A percentile compares a stretch with the other conserved stretches of the same genome.
These are phyloP conservation scores for Anabacerthia variegaticeps DNA, from an alignment of 2,797 vertebrate genomes.

Conservation along the genomic window DNA sequence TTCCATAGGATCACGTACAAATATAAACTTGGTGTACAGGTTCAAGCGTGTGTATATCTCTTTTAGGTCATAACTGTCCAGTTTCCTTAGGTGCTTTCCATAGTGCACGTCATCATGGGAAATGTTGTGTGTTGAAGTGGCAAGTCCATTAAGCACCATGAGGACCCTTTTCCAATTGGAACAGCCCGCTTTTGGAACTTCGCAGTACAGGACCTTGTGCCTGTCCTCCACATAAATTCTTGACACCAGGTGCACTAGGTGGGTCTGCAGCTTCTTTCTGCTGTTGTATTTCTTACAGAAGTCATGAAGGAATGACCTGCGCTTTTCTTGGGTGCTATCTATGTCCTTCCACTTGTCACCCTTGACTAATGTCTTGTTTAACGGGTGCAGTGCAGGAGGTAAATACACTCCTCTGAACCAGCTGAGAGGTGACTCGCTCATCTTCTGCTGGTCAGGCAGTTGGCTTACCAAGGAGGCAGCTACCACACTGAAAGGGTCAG, in stretches of 20 bases:
- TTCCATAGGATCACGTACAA: slow-evolving; percentile 82
- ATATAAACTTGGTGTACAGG: slow-evolving; percentile 77
- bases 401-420: slow-evolving; percentile 37
- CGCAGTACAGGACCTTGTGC: slow-evolving; percentile 79
- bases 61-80: slow-evolving; percentile 77
- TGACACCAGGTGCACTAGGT: slow-evolving; percentile 72
- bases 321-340: slow-evolving; percentile 64
- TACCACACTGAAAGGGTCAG: background rate
- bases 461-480: background rate
- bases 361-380: slow-evolving; percentile 59
- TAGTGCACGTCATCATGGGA: slow-evolving; percentile 80
- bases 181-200: slow-evolving; percentile 81
- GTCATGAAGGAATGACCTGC: slow-evolving; percentile 70
- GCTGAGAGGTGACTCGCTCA: slow-evolving; percentile 3
- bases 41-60: slow-evolving; percentile 72
- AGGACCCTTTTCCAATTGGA: slow-evolving; percentile 83
- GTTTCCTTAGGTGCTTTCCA: slow-evolving; percentile 74
- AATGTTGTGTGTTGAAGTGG: slow-evolving; percentile 72
- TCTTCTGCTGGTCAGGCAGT: slow-evolving; percentile 15
- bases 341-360: slow-evolving; percentile 55
- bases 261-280: slow-evolving; percentile 35
- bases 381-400: background rate
- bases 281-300: slow-evolving; percentile 73
- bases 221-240: slow-evolving; percentile 80
- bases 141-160: slow-evolving; percentile 77